A percentile compares a stretch with the other conserved stretches of the same genome.
These are phyloP conservation scores for Mesodorylaimus sp. DNA, from an alignment of 2,888 invertebrate species.

Conservation along the genomic window DNA sequence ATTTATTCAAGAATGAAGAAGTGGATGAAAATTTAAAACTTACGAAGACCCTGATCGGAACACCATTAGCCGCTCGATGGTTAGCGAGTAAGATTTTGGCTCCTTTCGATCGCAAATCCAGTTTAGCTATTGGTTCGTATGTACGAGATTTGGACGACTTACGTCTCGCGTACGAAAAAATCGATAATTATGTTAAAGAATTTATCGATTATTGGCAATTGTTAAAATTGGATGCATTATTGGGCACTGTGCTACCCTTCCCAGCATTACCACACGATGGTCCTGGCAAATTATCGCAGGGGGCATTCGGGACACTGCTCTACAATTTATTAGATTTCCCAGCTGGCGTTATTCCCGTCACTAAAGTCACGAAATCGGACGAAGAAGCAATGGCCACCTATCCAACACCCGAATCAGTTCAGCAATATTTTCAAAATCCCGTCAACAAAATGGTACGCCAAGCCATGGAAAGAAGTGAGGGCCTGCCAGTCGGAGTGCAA, in stretches of 20 bases:
- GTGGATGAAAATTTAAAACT: conserved; percentile 11
- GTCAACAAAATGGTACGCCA: not conserved
- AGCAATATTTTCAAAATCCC: too few relatives aligned
- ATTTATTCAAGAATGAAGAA: conserved; percentile 19
- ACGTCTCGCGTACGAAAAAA: conserved; percentile 19
- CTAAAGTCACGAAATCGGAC: conserved; percentile 19
- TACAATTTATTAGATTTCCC: conserved; percentile 31
- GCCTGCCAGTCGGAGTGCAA: conserved; percentile 3
- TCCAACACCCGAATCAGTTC: too few relatives aligned
- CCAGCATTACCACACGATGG: conserved; percentile 22
- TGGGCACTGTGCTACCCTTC: conserved; percentile 29
- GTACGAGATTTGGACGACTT: conserved; percentile 16
- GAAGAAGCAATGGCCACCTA: too few relatives aligned
- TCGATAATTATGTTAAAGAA: conserved; percentile 19
- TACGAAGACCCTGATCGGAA: not conserved
- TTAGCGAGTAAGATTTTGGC: not conserved
- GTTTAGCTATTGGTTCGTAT: conserved; percentile 6
- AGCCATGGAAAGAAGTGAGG: not conserved
- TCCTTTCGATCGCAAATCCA: too few relatives aligned
- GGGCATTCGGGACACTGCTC: conserved; percentile 22
- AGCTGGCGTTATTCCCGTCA: conserved; percentile 30
- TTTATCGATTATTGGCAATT: conserved; percentile 15
- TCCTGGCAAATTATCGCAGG: conserved; percentile 18
- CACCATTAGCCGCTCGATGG: not conserved
- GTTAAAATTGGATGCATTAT: conserved; percentile 26